Percentiles rank a stretch among this genome's conserved stretches.
phyloP scores from a whole-genome alignment of 1,140 invertebrate genomes.

The Camponotus floridanus region DNA sequence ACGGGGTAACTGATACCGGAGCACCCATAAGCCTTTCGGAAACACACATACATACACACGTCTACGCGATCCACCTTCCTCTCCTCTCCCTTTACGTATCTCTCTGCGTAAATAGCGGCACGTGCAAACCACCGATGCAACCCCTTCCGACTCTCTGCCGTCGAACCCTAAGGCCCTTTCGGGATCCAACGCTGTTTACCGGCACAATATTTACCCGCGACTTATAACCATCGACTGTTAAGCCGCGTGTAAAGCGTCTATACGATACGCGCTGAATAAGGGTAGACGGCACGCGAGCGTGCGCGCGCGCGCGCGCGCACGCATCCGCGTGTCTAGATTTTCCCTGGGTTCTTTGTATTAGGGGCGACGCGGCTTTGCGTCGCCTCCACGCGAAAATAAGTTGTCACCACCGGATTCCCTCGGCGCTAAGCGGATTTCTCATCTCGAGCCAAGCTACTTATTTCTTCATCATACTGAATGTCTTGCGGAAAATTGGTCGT shows the following conservation, averaged over 20 bases:
- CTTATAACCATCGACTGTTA: constrained; percentile 84
- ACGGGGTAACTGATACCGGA: constrained; percentile 62
- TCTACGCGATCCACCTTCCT: constrained; percentile 53
- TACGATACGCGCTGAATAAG: constrained; percentile 70
- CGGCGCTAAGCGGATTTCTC: constrained; percentile 52
- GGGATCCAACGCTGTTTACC: constrained; percentile 79
- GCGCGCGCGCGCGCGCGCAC: neutral
- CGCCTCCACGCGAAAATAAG: constrained; percentile 55
- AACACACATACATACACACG: constrained; percentile 48
- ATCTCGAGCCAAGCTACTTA: constrained; percentile 36
- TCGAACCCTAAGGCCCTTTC: constrained; percentile 74
- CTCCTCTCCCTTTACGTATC: constrained; percentile 65
- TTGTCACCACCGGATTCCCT: constrained; percentile 33
- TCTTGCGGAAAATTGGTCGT: constrained; percentile 47
- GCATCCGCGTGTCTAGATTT: constrained; percentile 50
- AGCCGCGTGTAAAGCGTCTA: constrained; percentile 82
- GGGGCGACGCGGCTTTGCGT: constrained; percentile 8
- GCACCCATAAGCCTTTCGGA: constrained; percentile 61
- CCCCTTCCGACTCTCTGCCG: constrained; percentile 73
- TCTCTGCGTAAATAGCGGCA: constrained; percentile 77
- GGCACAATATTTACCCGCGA: constrained; percentile 83
- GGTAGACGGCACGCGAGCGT: constrained; percentile 40
- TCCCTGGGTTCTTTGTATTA: constrained; percentile 64
- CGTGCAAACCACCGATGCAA: constrained; percentile 78
- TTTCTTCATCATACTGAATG: constrained; percentile 38